Evolutionary conservation across 2,797 vertebrate species (phyloP), one percentile per base, ranked within the genome.

Genomic region (Aselliscus stoliczkanus): DNA sequence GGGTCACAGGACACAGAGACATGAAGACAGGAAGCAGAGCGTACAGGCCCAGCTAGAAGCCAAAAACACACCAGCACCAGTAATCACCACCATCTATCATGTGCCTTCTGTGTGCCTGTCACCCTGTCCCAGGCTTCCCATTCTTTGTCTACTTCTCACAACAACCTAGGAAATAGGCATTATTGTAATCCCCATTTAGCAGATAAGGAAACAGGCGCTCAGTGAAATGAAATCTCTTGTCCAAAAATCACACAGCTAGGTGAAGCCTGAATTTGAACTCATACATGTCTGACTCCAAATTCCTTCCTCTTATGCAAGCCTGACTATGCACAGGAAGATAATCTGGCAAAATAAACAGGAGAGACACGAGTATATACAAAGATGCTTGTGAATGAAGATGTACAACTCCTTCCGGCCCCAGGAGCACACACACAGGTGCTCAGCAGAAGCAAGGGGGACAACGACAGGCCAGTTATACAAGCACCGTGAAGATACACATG

Each of bases 1-100:
- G 23, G 50, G 67, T 91, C 73, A 69, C n/a, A 87, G 89, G 89
- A 88, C 17, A 1, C 56, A 44, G 60, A 83, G 39, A 75, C 47
- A 21, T 12, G 27, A 27, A 54, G 56, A 72, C 31, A 56, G 79
- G 77, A 95, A 94, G 82, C 44, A 37, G 21, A 56, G 56, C 23
- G 1, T 37, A 73, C 83, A 84, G 52, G 58, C 67, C 82, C 64
- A 29, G 10, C 20, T 39, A 4, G 64, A 75, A 47, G 42, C 12
- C 70, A 9, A 15, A 81, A 69, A n/a, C 37, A 14, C 31, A 18
- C 23, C 47, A 50, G 47, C 50, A 34, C 62, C 47, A 47, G 12
- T 4, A 42, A 65, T 37, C 54, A 8, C 25, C 44, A 25, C 47
- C 37, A 2, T 27, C 13, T 17, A 21, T 62, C 34, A 29, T 0